Base-by-base conservation (phyloP, 2,888 invertebrate genomes). In the Onchidella celtica region DNA sequence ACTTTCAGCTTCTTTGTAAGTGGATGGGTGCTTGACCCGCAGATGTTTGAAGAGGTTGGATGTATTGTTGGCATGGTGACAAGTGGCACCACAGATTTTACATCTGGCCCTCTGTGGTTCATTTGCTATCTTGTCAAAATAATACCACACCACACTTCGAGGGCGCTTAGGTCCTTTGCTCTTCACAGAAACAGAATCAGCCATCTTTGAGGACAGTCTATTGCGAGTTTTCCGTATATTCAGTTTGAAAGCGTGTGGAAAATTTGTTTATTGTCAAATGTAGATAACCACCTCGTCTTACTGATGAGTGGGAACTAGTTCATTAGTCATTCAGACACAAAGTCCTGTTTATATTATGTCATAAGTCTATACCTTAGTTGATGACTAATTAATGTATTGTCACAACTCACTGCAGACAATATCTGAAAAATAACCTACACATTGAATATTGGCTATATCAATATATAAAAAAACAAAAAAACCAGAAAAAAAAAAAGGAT, bases 21-120 rank as follows among this genome's bases (percentile, higher is more conserved):
- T 81, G 0, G 59, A 24, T 32, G 81, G 74, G 36, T 81, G 81
- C 38, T 81, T 81, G 29, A 75, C 81, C 2, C 81, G 68, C 24
- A 81, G 61, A 32, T 81, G 81, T 29, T 81, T 81, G 75, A 81
- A 81, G 24, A 81, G 59, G 27, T 81, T 81, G n/a, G 81, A 81
- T 0, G 81, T 81, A 47, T 81, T 81, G 75, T 75, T 81, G n/a
- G 81, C 75, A 59, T 81, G 75, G 24, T 81, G 75, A 38, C 81
- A 81, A 0, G 59, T 69, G 3, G 81, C 55, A 11, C 38, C 66
- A 66, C 81, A 81, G 0, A 81, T 65, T 55, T 69, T 75, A 47
- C 81, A 81, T 55, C 47, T 74, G 27, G 75, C 75, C 38, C 69
- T 40, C 59, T 75, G 75, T 1, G 68, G 69, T 34, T 81, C 81